Base-by-base conservation (phyloP, 2,888 invertebrate genomes). In the Chloroclysta siterata region DNA sequence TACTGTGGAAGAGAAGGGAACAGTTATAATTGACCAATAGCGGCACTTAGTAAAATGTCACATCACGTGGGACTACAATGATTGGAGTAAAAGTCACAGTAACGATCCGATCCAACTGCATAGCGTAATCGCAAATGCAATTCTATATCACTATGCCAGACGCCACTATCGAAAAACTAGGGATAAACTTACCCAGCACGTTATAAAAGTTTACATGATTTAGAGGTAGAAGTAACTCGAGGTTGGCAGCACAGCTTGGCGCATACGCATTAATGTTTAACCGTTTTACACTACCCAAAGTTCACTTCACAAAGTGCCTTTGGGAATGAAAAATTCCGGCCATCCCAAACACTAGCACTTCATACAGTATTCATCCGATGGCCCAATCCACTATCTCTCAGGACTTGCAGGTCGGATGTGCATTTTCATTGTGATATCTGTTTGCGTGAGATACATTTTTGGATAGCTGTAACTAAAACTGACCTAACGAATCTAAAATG, bases 301-400 rank as follows among this genome's bases (percentile, higher is more conserved):
- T 63, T 66, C 57, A 63, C 59, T 68, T 62, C 53, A 47, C 65
- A 60, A 55, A 66, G 68, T 69, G 60, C 61, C 62, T 61, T 53
- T 44, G 65, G 73, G 73, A 69, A 71, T 72, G 71, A 79, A 80
- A 76, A 78, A 78, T 72, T 75, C 66, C 48, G 68, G 67, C 53
- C 59, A 59, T 63, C 62, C 56, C 55, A 70, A 61, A 73, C 75
- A 73, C 66, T 71, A 60, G 70, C 66, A 52, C 69, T 69, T 76
- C 75, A 79, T 82, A 69, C 64, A 78, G 72, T 71, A 81, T 82
- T 81, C 78, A 82, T 72, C 63, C 64, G 66, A 77, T 72, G 70
- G 73, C 54, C 76, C 79, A 77, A 75, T 78, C 71, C 78, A 77
- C 80, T 80, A 72, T 60, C 72, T 67, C 68, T 41, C 41, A 59